Evolutionary conservation across 2,113 vertebrate species (phyloP).

Genomic region (Numida meleagris): DNA sequence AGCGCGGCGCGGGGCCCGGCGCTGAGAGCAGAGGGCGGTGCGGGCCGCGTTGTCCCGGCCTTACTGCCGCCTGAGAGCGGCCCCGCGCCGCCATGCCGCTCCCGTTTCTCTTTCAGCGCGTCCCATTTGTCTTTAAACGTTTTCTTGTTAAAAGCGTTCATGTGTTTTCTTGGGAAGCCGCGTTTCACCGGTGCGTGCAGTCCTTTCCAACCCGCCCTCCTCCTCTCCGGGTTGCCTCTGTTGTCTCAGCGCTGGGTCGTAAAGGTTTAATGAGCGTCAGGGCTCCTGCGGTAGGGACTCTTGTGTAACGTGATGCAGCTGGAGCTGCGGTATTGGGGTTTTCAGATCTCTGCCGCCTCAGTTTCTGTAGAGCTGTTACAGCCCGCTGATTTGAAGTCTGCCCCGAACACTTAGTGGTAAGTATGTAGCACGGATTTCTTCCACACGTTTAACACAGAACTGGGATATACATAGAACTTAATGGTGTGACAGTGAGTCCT

Average conservation of each 20-base stretch:
- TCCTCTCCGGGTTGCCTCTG: neutral
- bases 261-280: neutral
- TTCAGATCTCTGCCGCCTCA: neutral
- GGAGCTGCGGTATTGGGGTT: neutral
- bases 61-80: neutral
- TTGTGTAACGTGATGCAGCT: neutral
- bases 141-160: neutral
- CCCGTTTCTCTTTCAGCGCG: too few species aligned
- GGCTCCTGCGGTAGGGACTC: too few species aligned
- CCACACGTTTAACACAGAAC: accelerated
- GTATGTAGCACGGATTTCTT: accelerated
- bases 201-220: too few species aligned
- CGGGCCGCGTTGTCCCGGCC: neutral
- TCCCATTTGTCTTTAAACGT: accelerated
- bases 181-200: neutral
- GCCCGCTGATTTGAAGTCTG: too few species aligned
- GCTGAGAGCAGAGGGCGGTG: neutral
- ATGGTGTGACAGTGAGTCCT: neutral
- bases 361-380: neutral
- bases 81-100: accelerated
- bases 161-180: too few species aligned
- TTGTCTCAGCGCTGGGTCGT: neutral
- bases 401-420: accelerated
- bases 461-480: neutral
- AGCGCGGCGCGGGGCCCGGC: neutral